Base-by-base conservation (phyloP, 2,797 vertebrate species). In the Cyprinella venusta region DNA sequence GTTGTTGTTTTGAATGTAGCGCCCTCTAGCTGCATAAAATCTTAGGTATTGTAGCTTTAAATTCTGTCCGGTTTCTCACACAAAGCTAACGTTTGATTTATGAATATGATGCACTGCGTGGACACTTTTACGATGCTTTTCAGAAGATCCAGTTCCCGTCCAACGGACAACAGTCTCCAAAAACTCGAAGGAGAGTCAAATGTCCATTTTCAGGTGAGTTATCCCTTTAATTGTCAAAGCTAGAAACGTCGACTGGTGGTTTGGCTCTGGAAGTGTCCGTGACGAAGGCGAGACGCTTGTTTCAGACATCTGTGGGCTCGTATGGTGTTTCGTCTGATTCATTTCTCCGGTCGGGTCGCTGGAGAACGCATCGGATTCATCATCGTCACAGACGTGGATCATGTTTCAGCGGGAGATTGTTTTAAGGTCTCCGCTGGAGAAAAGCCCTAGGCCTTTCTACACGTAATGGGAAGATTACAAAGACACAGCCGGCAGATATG, bases 161-260 rank as follows among this genome's bases (percentile, higher is more conserved):
- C 2, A 63, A 3, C 1, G 24, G 13, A 63, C 15, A 16, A 18
- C 6, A 4, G 26, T 30, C 15, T 7, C 13, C 24, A 63, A 63
- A 30, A 30, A 30, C 15, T 16, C 6, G 1, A 63, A 63, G 13
- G 26, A 63, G 5, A 63, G 5, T 63, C 26, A 16, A 30, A 30
- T 3, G 3, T 63, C 0, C 1, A 8, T 8, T 30, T 16, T 30
- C 4, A 3, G 6, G 0, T 1, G 61, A 8, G 16, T 63, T 63
- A 16, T 63, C 3, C 0, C 24, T 63, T 30, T 63, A 63, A 15
- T 0, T 63, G 61, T 63, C 13, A 63, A 30, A 26, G 59, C 30
- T 63, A 26, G 6, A 63, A 63, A 16, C 0, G 0, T 63, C 1
- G 6, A 1, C 3, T 26, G 24, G 24, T 63, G 3, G 16, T 30